Percentiles rank a stretch among this genome's conserved stretches.
Conservation (phyloP, 1,140 invertebrate species). For the Scaptomyza graminum region DNA sequence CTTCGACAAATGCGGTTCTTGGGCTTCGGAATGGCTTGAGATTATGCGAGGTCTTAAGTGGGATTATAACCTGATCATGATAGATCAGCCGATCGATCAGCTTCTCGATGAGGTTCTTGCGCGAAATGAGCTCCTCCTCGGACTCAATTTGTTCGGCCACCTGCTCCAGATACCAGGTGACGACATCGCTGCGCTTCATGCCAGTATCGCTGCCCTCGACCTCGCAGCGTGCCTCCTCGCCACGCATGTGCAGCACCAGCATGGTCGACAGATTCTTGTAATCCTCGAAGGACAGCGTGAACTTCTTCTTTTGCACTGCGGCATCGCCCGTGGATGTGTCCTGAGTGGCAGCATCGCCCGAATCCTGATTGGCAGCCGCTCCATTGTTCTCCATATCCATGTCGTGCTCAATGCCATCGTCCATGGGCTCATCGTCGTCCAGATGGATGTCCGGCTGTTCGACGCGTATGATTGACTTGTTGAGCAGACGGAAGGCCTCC, state of each 20-base stretch:
- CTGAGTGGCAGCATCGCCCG: constrained; percentile 11
- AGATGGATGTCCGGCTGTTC: constrained; percentile 99
- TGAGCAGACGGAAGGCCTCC: constrained; percentile 96
- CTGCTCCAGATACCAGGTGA: constrained; percentile 97
- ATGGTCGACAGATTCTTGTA: constrained; percentile 97
- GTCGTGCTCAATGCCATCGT: constrained; percentile 64
- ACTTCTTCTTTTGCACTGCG: constrained; percentile 88
- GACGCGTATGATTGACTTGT: constrained; percentile 98
- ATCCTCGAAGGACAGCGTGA: constrained; percentile 96
- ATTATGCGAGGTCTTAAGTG: constrained; percentile 89
- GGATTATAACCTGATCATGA: constrained; percentile 95
- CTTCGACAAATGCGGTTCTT: constrained; percentile 68
- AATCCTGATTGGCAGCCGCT: constrained; percentile 59
- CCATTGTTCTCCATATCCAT: constrained; percentile 82
- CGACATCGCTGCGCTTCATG: constrained; percentile 91
- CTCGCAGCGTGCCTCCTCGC: constrained; percentile 89
- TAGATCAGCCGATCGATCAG: constrained; percentile 97
- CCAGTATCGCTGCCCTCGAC: constrained; percentile 87
- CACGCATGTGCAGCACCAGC: constrained; percentile 94
- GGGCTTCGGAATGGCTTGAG: constrained; percentile 84
- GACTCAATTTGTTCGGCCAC: constrained; percentile 94
- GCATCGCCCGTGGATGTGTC: constrained; percentile 40
- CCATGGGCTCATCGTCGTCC: constrained; percentile 88
- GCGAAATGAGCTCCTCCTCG: constrained; percentile 95
- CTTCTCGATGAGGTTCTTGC: constrained; percentile 96